Conservation (phyloP, 2,113 vertebrate genomes). For the Boulengeromyrus knoepffleri region DNA sequence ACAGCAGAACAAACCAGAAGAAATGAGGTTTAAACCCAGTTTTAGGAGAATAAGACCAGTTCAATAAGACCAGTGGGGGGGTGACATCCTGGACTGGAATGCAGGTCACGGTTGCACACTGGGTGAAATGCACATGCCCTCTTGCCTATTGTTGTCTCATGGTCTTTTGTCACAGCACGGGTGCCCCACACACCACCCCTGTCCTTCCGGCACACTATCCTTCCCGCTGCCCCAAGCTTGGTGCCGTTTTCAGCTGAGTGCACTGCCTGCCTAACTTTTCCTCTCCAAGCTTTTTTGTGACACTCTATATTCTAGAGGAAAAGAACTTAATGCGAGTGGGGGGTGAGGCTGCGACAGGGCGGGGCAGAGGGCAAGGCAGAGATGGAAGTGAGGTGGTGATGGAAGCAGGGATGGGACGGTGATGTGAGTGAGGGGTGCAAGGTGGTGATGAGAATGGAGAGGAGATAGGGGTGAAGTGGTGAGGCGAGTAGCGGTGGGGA, state of each 20-base stretch:
- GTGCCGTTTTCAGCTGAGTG: conserved; percentile 13
- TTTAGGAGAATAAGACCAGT: not conserved
- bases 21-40: not conserved
- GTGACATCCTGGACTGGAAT: not conserved
- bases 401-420: not conserved
- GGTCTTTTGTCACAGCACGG: conserved; percentile 13
- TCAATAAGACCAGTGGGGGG: not conserved
- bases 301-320: not conserved
- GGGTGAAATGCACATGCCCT: not conserved
- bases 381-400: not conserved
- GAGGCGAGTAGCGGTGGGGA: not conserved
- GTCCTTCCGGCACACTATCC: not conserved
- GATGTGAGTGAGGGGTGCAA: not conserved
- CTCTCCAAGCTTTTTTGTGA: conserved; percentile 6
- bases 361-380: not conserved
- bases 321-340: not conserved
- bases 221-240: not conserved
- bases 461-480: not conserved
- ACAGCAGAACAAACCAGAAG: not conserved
- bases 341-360: not conserved
- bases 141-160: conserved; percentile 24
- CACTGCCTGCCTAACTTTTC: not conserved
- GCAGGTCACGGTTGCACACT: not conserved
- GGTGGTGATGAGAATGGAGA: not conserved
- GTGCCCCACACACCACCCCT: conserved; percentile 11